A percentile compares a stretch with the other conserved stretches of the same genome.
phyloP scores from a whole-genome alignment of 2,888 invertebrate genomes.

The Ectemnius cavifrons region DNA sequence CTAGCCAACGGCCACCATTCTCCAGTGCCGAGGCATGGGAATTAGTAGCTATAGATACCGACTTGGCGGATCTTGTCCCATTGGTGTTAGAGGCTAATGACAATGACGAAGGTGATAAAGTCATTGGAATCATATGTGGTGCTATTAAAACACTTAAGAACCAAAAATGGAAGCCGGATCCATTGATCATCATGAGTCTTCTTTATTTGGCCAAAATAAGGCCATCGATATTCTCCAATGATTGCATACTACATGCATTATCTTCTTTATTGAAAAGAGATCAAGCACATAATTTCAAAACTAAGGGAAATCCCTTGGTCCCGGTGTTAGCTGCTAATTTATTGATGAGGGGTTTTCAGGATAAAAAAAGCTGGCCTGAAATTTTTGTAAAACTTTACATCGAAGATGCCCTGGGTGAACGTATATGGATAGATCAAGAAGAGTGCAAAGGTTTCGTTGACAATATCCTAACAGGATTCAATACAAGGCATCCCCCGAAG shows the following conservation, averaged over 20 bases:
- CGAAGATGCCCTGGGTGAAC: conserved; percentile 95
- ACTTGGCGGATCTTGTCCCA: conserved; percentile 87
- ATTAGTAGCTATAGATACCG: conserved; percentile 87
- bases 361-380: conserved; percentile 94
- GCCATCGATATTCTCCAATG: conserved; percentile 87
- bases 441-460: conserved; percentile 95
- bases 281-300: conserved; percentile 84
- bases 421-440: conserved; percentile 95
- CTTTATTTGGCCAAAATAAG: conserved; percentile 89
- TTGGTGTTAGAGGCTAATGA: conserved; percentile 87
- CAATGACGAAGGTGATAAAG: conserved; percentile 88
- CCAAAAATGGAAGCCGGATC: conserved; percentile 91
- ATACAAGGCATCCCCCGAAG: conserved; percentile 87
- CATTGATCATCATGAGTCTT: conserved; percentile 86
- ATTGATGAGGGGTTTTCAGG: conserved; percentile 88
- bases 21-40: conserved; percentile 84
- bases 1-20: conserved; percentile 72
- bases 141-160: conserved; percentile 89
- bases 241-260: conserved; percentile 87
- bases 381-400: conserved; percentile 94
- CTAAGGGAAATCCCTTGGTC: conserved; percentile 88
- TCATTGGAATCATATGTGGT: conserved; percentile 90
- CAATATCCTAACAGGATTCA: conserved; percentile 92
- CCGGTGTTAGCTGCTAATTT: conserved; percentile 92
- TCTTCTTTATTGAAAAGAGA: conserved; percentile 91